Evolutionary conservation across 2,113 vertebrate genomes (phyloP), one percentile per base, ranked within the genome.

Genomic region (Tragelaphus buxtoni): DNA sequence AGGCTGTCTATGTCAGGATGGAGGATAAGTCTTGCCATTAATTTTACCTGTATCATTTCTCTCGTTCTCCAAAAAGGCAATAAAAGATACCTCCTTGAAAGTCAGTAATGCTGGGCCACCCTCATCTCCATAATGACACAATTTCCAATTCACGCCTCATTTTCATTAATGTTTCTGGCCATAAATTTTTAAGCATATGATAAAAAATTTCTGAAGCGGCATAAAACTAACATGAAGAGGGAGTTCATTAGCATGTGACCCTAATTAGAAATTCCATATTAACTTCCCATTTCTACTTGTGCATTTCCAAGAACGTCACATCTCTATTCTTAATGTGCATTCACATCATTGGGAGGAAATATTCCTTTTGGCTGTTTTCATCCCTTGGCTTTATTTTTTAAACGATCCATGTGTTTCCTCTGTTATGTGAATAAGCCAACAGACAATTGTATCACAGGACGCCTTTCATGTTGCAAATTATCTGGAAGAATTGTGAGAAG

Each of bases 141-240:
- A 99, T 99, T 99, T 99, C 98, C 98, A 98, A 99, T 99, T 99
- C 99, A 99, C 98, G 98, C 98, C 98, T 99, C 99, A 99, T 99
- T 99, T 99, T 99, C 99, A 99, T 99, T 99, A 99, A 99, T 99
- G 99, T 98, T 99, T 99, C 99, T 98, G 97, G 97, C 99, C 98
- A 99, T 99, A 99, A 99, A 99, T 99, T 99, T 99, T 99, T 99
- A 99, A 99, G 98, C 99, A 99, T 99, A 99, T 99, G 98, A 99
- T 99, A 99, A 99, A 99, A 99, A 99, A 99, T 99, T 99, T 99
- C 99, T 99, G 98, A 99, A 99, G 99, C 98, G 72, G 98, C 99
- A 99, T 99, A 99, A 99, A 99, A 98, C 99, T 98, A 99, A 99
- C 99, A 99, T 98, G 99, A 98, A 98, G 98, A 98, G 98, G 93